Base-by-base conservation (phyloP, 2,113 vertebrate species). In the Garra rufa region DNA sequence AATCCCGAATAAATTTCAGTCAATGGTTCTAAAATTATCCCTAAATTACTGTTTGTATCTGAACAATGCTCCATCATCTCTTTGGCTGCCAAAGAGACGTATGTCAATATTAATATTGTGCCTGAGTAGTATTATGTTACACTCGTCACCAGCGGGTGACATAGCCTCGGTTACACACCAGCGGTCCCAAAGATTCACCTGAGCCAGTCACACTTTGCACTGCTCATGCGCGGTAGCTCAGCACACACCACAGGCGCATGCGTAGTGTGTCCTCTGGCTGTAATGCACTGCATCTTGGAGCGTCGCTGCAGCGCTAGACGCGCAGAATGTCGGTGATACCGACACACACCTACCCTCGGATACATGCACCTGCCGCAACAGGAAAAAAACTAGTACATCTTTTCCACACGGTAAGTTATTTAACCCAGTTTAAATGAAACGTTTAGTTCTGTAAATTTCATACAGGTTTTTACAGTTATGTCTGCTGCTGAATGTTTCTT, bases 311-410 rank as follows among this genome's bases (percentile, higher is more conserved):
- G 77, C 79, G 61, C 79, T 52, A 21, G 44, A 14, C 63, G 44
- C 79, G 30, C 61, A 81, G 63, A 52, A 70, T 81, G 65, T 34
- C 63, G 46, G 28, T 82, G 65, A 70, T 15, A 26, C 63, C 28
- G 28, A 82, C 80, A 80, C 78, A 80, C 78, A 80, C 78, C 59
- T 67, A 46, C 10, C 46, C 8, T 28, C 19, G 46, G 65, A 70
- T 67, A 70, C 21, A 55, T 11, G 63, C 80, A 82, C 80, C 80
- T 82, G 80, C 80, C 48, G 46, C 80, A 52, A 57, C 65, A 52
- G 48, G 28, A 7, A 34, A n/a, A 80, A 52, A 52, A 38, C 44
- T 52, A 48, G 2, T 28, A 9, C 61, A 17, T 55, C 19, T 50
- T 34, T 26, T 50, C 46, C 8, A 38, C 11, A 71, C 7, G 80